Percentiles rank a stretch among this genome's conserved stretches.
Evolutionary conservation across 30 jellyfish, hydroid and myxozoan species (phyloP).

Genomic region (Hydractinia symbiolongicarpus): DNA sequence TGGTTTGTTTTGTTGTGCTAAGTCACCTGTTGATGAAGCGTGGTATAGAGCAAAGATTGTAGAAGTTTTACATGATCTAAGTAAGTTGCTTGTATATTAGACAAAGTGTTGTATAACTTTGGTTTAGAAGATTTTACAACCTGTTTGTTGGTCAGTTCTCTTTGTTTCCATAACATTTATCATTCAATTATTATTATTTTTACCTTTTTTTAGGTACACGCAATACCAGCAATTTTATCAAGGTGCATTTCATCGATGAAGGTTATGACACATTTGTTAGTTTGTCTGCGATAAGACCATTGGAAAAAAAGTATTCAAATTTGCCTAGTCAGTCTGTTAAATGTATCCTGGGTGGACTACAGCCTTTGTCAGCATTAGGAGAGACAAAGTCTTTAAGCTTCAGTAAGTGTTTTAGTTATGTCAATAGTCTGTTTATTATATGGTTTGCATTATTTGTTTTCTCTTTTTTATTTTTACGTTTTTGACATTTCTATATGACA

Average conservation of each 20-base stretch:
- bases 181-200: not conserved
- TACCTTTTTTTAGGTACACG: not conserved
- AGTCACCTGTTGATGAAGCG: conserved; percentile 70
- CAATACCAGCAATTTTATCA: not conserved
- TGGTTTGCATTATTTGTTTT: not conserved
- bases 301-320: conserved; percentile 41
- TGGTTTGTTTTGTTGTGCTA: conserved; percentile 87
- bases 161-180: not conserved
- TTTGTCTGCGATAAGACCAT: conserved; percentile 47
- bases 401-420: not conserved
- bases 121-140: too few species aligned
- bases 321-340: conserved; percentile 71
- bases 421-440: not conserved
- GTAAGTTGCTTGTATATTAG: too few species aligned
- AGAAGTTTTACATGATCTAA: conserved; percentile 30
- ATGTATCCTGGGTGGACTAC: conserved; percentile 85
- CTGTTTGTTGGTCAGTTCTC: too few species aligned
- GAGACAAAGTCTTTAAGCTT: not conserved
- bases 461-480: too few species aligned
- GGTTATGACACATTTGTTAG: conserved; percentile 47
- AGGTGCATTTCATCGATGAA: conserved; percentile 61
- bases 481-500: too few species aligned
- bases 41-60: conserved; percentile 85
- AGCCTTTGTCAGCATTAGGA: conserved; percentile 40
- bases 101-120: too few species aligned